Conservation (phyloP, 2,797 vertebrate species). For the Enteromius fasciolatus region DNA sequence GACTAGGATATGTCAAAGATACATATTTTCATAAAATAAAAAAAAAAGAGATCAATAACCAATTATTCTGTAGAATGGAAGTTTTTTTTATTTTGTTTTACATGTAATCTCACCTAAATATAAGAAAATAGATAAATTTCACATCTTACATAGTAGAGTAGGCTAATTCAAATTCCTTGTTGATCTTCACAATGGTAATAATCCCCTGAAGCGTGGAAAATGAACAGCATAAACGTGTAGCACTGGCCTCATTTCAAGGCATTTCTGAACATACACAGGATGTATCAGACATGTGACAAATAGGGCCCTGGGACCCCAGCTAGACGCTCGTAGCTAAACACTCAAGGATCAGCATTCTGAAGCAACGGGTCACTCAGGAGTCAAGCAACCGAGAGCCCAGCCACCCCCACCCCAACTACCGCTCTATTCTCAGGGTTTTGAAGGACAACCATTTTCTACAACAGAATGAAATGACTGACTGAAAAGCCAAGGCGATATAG, state of each 20-base stretch:
- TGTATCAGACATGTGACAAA: conserved; percentile 38
- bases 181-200: background rate
- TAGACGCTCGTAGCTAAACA: conserved; percentile 61
- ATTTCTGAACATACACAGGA: conserved; percentile 24
- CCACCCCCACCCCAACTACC: conserved; percentile 6
- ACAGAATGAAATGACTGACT: conserved; percentile 46
- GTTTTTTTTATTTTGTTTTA: background rate
- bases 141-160: background rate
- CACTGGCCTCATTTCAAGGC: conserved; percentile 5
- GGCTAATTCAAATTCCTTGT: background rate
- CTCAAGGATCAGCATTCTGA: conserved; percentile 38
- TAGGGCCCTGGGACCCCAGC: conserved; percentile 50
- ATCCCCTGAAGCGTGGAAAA: conserved; percentile 17
- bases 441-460: conserved; percentile 24
- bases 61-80: background rate
- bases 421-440: conserved; percentile 13
- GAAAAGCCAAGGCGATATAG: conserved; percentile 55
- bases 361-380: conserved; percentile 40
- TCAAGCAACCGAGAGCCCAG: conserved; percentile 38
- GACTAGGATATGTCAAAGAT: background rate
- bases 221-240: conserved; percentile 26
- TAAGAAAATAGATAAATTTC: background rate
- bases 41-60: background rate
- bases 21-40: background rate
- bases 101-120: background rate